A percentile compares a stretch with the other conserved stretches of the same genome.
Evolutionary conservation across 2,113 vertebrate genomes (phyloP).

Genomic region (Colistium nudipinnis): DNA sequence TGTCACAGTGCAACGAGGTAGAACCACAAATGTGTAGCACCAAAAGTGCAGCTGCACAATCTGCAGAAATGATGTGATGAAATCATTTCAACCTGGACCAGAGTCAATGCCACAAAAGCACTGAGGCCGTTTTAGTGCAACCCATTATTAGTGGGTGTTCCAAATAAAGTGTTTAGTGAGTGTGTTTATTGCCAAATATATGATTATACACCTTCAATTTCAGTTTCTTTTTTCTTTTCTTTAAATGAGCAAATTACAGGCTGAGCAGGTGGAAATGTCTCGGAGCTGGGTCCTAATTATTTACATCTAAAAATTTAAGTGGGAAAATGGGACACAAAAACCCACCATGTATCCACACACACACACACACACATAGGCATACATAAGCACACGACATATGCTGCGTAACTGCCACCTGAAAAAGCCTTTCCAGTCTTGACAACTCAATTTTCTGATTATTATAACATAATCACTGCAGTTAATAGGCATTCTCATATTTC

Average conservation of each 20-base stretch:
- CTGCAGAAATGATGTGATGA: neutral
- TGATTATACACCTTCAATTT: neutral
- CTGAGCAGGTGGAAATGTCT: neutral
- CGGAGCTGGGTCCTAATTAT: neutral
- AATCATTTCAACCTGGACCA: neutral
- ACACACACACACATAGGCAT: neutral
- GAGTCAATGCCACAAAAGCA: neutral
- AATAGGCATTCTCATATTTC: slow-evolving; percentile 74
- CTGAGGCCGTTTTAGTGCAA: neutral
- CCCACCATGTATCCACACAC: neutral
- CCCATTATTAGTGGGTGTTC: neutral
- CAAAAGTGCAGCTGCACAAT: neutral
- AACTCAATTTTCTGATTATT: slow-evolving; percentile 72
- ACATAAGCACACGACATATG: neutral
- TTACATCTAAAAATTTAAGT: neutral
- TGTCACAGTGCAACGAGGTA: neutral
- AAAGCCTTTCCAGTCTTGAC: slow-evolving; percentile 54
- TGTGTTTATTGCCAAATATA: neutral
- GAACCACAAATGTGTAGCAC: neutral
- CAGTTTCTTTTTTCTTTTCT: neutral
- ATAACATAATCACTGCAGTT: slow-evolving; percentile 58
- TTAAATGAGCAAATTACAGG: neutral
- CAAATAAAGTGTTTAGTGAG: neutral
- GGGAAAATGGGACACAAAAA: neutral
- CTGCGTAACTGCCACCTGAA: slow-evolving; percentile 45